These are phyloP conservation scores for Sebastes melanostomus DNA, from an alignment of 2,797 vertebrate genomes.

Conservation along the genomic window DNA sequence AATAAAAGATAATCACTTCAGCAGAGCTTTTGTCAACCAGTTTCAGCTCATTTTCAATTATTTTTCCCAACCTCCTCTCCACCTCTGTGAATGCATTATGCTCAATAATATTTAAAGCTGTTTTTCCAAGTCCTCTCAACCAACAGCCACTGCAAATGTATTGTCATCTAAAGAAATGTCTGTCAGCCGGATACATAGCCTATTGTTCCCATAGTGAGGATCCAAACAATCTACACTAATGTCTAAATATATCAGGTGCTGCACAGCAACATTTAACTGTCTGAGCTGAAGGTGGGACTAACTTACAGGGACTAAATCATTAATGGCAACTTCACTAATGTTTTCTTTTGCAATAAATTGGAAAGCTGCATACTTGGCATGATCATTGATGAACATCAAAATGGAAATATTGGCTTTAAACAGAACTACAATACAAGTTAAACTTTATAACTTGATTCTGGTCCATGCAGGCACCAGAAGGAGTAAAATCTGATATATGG, in stretches of 20 bases:
- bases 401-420: too few relatives aligned
- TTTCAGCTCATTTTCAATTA: slow-evolving; percentile 77
- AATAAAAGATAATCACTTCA: slow-evolving; percentile 80
- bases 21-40: slow-evolving; percentile 70
- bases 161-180: slow-evolving; percentile 7
- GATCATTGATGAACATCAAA: not conserved
- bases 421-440: too few relatives aligned
- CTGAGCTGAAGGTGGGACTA: not conserved
- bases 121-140: slow-evolving; percentile 5
- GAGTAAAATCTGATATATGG: not conserved
- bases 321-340: not conserved
- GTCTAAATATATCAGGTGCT: not conserved
- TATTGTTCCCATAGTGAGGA: slow-evolving; percentile 1
- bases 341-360: too few relatives aligned
- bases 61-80: slow-evolving; percentile 34
- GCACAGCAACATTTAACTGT: not conserved
- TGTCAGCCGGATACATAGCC: not conserved
- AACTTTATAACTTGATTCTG: not conserved
- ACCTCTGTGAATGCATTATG: slow-evolving; percentile 56
- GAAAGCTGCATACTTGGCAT: not conserved
- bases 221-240: slow-evolving; percentile 12
- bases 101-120: slow-evolving; percentile 52
- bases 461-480: not conserved
- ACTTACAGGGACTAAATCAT: not conserved
- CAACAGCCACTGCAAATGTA: slow-evolving; percentile 13